Percentiles rank a stretch among this genome's conserved stretches.
Evolutionary conservation across 2,888 invertebrate genomes (phyloP).

Genomic region (Epiblema foenella): DNA sequence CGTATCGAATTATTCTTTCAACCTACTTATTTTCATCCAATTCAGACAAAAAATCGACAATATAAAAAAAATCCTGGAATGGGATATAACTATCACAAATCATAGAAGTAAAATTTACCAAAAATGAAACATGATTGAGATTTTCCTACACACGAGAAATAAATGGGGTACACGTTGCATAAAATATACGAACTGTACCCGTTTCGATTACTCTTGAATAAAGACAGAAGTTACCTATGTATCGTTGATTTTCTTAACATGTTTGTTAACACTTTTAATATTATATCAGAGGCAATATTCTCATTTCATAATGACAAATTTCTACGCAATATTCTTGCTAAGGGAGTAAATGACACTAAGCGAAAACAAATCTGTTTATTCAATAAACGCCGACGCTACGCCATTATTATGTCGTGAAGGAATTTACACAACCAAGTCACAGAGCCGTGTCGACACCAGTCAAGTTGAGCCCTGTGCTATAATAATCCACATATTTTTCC

Average conservation of each 20-base stretch:
- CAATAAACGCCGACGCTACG: slow-evolving; percentile 32
- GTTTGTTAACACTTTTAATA: no score
- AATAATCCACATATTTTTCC: not conserved
- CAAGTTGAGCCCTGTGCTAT: slow-evolving; percentile 4
- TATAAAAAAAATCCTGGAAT: no score
- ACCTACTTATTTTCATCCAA: no score
- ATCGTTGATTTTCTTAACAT: no score
- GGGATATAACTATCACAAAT: no score
- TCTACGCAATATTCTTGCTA: not conserved
- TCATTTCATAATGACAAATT: not conserved
- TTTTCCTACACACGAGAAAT: not conserved
- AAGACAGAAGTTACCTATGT: not conserved
- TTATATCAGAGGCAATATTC: not conserved
- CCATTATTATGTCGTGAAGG: slow-evolving; percentile 44
- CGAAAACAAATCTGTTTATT: slow-evolving; percentile 24
- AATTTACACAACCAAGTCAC: slow-evolving; percentile 46
- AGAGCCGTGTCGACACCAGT: slow-evolving; percentile 43
- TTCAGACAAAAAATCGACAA: no score
- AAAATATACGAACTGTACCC: not conserved
- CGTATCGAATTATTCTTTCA: no score
- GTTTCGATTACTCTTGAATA: not conserved
- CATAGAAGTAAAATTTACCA: no score
- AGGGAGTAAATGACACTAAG: not conserved
- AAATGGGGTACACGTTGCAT: not conserved
- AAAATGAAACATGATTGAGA: no score